These are phyloP conservation scores for Meles meles DNA, from an alignment of 2,113 vertebrate genomes.

Conservation along the genomic window DNA sequence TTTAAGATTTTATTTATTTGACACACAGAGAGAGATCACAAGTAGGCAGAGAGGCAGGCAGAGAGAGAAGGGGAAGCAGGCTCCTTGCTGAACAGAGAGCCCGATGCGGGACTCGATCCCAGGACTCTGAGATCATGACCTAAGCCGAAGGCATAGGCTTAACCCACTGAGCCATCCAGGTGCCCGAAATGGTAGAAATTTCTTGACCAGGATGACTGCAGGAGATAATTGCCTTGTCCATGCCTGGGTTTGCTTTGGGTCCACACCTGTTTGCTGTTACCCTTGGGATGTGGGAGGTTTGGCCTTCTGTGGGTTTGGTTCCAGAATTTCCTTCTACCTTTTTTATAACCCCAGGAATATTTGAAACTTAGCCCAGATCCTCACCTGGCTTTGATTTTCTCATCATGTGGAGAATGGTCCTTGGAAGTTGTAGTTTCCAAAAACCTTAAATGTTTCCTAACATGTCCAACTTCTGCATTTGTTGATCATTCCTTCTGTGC, in stretches of 20 bases:
- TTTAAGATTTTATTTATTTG: too few species aligned
- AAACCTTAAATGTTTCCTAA: conserved; percentile 55
- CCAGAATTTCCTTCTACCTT: conserved; percentile 43
- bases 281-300: conserved; percentile 25
- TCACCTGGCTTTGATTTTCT: conserved; percentile 73
- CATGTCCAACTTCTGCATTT: conserved; percentile 43
- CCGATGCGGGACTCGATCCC: too few species aligned
- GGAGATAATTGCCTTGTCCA: background rate
- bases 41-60: too few species aligned
- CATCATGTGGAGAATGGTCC: conserved; percentile 30
- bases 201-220: background rate
- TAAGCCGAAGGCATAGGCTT: too few species aligned
- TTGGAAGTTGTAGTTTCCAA: conserved; percentile 55
- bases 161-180: too few species aligned
- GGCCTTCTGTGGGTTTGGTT: background rate
- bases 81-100: too few species aligned
- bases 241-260: background rate
- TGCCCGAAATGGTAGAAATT: background rate
- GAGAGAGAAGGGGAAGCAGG: too few species aligned
- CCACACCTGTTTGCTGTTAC: conserved; percentile 39
- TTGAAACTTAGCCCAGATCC: conserved; percentile 66
- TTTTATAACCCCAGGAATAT: conserved; percentile 46
- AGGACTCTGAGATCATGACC: too few species aligned
- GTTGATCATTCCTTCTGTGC: conserved; percentile 45
- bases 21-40: too few species aligned